Conservation (phyloP, 2,888 invertebrate genomes). For the Drosophila niveifrons region DNA sequence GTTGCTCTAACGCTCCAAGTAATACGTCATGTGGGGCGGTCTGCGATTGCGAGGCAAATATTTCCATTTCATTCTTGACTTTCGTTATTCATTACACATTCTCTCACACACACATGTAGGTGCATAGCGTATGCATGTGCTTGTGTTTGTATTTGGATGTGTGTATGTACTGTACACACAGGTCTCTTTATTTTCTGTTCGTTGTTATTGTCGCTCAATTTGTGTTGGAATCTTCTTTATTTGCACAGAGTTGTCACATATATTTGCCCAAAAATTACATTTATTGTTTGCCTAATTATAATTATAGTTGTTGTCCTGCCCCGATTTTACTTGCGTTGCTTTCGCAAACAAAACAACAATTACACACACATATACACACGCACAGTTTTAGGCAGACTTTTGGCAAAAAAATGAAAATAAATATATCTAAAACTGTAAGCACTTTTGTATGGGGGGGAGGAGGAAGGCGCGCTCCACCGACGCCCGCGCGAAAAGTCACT, state of each 20-base stretch:
- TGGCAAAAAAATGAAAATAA: constrained; percentile 51
- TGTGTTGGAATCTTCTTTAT: constrained; percentile 68
- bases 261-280: constrained; percentile 58
- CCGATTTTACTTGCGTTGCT: constrained; percentile 30
- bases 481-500: constrained; percentile 74
- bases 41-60: constrained; percentile 37
- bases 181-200: constrained; percentile 18
- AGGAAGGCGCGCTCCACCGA: constrained; percentile 53
- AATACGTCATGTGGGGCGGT: constrained; percentile 50
- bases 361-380: constrained; percentile 15
- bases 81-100: constrained; percentile 65
- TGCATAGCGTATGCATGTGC: constrained; percentile 14
- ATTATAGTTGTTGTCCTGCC: constrained; percentile 52
- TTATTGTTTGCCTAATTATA: constrained; percentile 54
- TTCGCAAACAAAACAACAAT: constrained; percentile 50
- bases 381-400: constrained; percentile 44
- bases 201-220: constrained; percentile 44
- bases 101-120: constrained; percentile 20
- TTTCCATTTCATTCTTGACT: constrained; percentile 79
- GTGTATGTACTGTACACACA: constrained; percentile 38
- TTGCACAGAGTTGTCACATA: constrained; percentile 39
- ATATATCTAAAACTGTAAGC: constrained; percentile 23
- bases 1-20: constrained; percentile 19
- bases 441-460: constrained; percentile 19
- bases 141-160: neutral